These are phyloP conservation scores for Zoroaster sp. DNA, from an alignment of 53 echinoderm and acorn worm species.

Conservation along the genomic window DNA sequence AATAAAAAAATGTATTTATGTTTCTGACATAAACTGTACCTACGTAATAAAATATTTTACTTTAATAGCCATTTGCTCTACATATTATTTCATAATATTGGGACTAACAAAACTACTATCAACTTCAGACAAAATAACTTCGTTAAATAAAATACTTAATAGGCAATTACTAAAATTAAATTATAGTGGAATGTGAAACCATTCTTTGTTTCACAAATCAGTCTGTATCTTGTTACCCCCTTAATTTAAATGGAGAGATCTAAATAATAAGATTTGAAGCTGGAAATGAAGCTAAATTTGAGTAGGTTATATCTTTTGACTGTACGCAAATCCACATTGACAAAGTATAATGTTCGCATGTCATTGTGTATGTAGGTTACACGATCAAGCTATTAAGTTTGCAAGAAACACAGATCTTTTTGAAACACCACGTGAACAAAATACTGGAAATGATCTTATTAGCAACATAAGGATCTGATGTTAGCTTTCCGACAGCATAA, in stretches of 20 bases:
- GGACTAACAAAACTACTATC: no score
- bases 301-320: background rate
- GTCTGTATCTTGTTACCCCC: background rate
- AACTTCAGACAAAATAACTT: no score
- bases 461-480: slow-evolving; percentile 1
- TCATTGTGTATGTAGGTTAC: slow-evolving; percentile 28
- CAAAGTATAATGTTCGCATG: slow-evolving; percentile 1
- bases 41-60: no score
- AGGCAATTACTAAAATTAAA: no score
- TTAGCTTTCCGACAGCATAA: slow-evolving; percentile 19
- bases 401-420: background rate
- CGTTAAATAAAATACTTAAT: no score
- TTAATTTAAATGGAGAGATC: background rate
- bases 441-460: background rate
- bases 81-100: no score
- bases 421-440: background rate
- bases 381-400: background rate
- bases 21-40: no score
- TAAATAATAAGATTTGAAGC: background rate
- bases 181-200: no score
- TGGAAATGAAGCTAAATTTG: background rate
- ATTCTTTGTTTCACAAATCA: background rate
- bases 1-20: no score
- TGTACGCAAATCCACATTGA: background rate
- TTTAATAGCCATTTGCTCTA: no score